phyloP scores from a whole-genome alignment of 1,140 invertebrate genomes.

The Drosophila arizonae region DNA sequence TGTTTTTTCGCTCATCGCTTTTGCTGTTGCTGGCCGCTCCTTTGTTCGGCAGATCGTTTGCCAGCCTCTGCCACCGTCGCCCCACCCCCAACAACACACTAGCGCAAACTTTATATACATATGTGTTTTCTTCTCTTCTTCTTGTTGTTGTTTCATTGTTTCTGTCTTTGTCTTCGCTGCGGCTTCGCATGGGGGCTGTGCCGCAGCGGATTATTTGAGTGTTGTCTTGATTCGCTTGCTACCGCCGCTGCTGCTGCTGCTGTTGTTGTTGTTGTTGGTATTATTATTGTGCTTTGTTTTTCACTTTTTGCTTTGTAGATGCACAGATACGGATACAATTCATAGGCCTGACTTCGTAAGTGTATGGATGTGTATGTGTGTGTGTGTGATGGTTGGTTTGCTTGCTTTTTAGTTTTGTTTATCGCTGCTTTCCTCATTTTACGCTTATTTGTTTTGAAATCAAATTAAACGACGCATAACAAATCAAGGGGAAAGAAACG shows the following conservation, averaged over 20 bases:
- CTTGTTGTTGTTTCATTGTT: slow-evolving; percentile 24
- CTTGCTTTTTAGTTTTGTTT: slow-evolving; percentile 68
- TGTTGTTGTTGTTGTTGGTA: background rate
- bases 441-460: slow-evolving; percentile 77
- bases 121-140: background rate
- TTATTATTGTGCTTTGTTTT: slow-evolving; percentile 13
- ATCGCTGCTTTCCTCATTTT: slow-evolving; percentile 72
- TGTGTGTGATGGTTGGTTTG: slow-evolving; percentile 18
- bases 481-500: slow-evolving; percentile 43
- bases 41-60: slow-evolving; percentile 64
- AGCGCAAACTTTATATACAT: slow-evolving; percentile 38
- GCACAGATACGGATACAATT: slow-evolving; percentile 35
- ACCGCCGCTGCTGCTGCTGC: slow-evolving; percentile 7
- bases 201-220: slow-evolving; percentile 33
- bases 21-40: slow-evolving; percentile 35
- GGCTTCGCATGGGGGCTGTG: slow-evolving; percentile 46
- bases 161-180: slow-evolving; percentile 41
- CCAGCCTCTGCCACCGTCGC: slow-evolving; percentile 28
- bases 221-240: slow-evolving; percentile 42
- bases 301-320: slow-evolving; percentile 33
- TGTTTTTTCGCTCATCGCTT: slow-evolving; percentile 23
- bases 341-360: slow-evolving; percentile 37
- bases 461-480: slow-evolving; percentile 74
- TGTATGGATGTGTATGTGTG: background rate
- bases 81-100: background rate